Percentiles rank a stretch among this genome's conserved stretches.
phyloP scores from a whole-genome alignment of 2,797 vertebrate genomes.

The Sebastes alutus region DNA sequence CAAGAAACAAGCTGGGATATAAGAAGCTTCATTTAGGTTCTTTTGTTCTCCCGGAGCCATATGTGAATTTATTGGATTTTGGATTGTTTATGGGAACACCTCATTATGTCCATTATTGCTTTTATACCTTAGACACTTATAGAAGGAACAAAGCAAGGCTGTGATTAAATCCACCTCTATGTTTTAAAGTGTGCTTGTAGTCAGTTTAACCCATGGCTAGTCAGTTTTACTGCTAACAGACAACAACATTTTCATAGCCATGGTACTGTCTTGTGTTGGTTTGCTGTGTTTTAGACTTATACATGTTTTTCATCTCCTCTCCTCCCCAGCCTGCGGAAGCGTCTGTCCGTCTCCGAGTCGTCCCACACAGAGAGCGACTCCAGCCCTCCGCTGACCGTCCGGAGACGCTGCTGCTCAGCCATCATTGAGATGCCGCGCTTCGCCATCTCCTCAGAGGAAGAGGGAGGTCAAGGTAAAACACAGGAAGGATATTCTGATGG shows the following conservation, averaged over 20 bases:
- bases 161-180: neutral
- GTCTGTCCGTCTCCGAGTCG: constrained; percentile 94
- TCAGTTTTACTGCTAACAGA: neutral
- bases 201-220: neutral
- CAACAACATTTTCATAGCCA: neutral
- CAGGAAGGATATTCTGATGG: neutral
- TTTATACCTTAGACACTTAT: neutral
- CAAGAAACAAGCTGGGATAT: neutral
- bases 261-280: neutral
- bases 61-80: neutral
- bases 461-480: constrained; percentile 63
- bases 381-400: constrained; percentile 92
- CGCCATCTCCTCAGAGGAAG: constrained; percentile 90
- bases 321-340: constrained; percentile 88
- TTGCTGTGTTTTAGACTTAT: neutral
- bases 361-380: constrained; percentile 98
- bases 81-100: neutral
- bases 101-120: neutral
- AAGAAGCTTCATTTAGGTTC: neutral
- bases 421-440: constrained; percentile 93
- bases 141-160: neutral
- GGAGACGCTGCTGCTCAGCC: constrained; percentile 92
- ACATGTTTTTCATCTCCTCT: neutral
- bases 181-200: no score
- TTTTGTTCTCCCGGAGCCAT: neutral